Evolutionary conservation across 2,888 invertebrate species (phyloP).

Genomic region (Dynastes hyllus): DNA sequence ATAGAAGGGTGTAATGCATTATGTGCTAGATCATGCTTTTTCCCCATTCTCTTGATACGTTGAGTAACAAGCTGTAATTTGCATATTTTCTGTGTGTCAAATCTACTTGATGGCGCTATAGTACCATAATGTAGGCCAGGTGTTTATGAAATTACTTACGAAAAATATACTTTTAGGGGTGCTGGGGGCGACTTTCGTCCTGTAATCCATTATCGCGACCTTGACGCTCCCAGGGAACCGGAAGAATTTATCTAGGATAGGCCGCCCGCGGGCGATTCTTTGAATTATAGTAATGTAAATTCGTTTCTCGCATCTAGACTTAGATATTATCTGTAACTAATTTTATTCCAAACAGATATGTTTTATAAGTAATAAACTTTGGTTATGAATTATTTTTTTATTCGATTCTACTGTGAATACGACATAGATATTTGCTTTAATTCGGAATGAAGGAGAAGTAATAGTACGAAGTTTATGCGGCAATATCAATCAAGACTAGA

Average conservation of each 20-base stretch:
- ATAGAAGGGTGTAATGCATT: too few species aligned
- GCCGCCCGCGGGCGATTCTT: not conserved
- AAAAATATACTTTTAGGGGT: constrained; percentile 78
- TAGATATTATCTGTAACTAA: constrained; percentile 43
- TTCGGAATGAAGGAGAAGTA: too few species aligned
- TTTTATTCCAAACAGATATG: constrained; percentile 41
- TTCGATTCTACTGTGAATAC: not conserved
- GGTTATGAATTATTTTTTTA: constrained; percentile 41
- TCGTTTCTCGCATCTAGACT: constrained; percentile 43
- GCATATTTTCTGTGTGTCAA: too few species aligned
- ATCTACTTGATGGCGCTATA: too few species aligned
- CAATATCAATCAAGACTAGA: too few species aligned
- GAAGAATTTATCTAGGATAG: constrained; percentile 84
- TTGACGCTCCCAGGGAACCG: constrained; percentile 94
- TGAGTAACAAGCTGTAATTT: too few species aligned
- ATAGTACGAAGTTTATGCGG: too few species aligned
- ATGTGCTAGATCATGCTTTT: too few species aligned
- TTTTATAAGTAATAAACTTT: constrained; percentile 43
- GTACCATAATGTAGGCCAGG: not conserved
- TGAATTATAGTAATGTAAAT: constrained; percentile 43
- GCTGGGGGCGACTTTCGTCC: constrained; percentile 88
- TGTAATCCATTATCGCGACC: constrained; percentile 93
- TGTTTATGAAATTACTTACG: constrained; percentile 12
- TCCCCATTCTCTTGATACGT: too few species aligned
- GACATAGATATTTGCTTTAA: constrained; percentile 10